phyloP scores from a whole-genome alignment of 2,113 vertebrate genomes.

The Melanocharis versteri region DNA sequence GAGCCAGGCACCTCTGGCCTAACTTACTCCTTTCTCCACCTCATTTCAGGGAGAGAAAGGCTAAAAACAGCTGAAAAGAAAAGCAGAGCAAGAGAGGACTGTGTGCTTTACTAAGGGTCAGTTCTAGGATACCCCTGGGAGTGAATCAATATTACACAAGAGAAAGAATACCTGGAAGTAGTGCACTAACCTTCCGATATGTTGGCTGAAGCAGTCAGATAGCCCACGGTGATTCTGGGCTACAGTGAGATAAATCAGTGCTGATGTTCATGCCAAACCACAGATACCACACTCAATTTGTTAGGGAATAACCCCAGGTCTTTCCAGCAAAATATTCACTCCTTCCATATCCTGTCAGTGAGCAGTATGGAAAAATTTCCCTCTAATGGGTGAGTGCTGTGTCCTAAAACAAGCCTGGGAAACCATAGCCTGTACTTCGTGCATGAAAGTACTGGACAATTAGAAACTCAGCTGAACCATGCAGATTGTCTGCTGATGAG shows the following conservation, averaged over 20 bases:
- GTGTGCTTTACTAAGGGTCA: background rate
- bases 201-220: background rate
- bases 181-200: background rate
- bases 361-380: slow-evolving; percentile 56
- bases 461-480: slow-evolving; percentile 35
- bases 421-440: slow-evolving; percentile 32
- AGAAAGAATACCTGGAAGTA: background rate
- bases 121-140: background rate
- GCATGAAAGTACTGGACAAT: slow-evolving; percentile 47
- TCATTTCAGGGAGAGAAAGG: background rate
- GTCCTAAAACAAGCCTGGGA: slow-evolving; percentile 3
- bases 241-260: slow-evolving; percentile 6
- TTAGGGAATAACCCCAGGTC: slow-evolving; percentile 55
- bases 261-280: slow-evolving; percentile 24
- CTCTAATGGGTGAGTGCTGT: slow-evolving; percentile 12
- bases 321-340: slow-evolving; percentile 49
- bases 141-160: background rate
- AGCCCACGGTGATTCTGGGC: background rate
- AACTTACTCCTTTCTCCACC: background rate
- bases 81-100: background rate
- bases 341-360: slow-evolving; percentile 47
- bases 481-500: slow-evolving; percentile 21
- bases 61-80: background rate
- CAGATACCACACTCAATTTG: slow-evolving; percentile 44
- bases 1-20: background rate